Evolutionary conservation across 2,113 vertebrate genomes (phyloP), one percentile per base, ranked within the genome.

Genomic region (Epinephelus fuscoguttatus): DNA sequence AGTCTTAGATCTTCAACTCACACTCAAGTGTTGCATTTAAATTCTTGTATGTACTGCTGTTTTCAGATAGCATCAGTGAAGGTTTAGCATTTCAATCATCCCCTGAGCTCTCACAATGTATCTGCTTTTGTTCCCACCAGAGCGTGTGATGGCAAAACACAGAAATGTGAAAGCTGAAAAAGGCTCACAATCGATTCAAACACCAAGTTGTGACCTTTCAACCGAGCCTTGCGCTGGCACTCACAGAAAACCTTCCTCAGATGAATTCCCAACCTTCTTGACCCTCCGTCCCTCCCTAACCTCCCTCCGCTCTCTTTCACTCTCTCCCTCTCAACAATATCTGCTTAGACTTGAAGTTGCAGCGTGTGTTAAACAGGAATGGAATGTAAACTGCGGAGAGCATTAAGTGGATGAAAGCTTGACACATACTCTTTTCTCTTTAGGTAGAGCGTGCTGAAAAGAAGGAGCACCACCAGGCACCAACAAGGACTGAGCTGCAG

Each of bases 331-430:
- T 82, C 59, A 50, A 83, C 85, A 90, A 84, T 88, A 87, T 91
- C 83, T 91, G 78, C 90, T 87, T 74, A 45, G 86, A 90, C 71
- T 75, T 84, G 55, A 90, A 81, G 81, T 62, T 72, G 86, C 52
- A 50, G 60, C 40, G 6, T 70, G 82, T 80, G 56, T 45, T 80
- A 80, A 80, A 91, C 80, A 74, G 68, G 84, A 89, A 87, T 82
- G 88, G 84, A 94, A 92, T 90, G 90, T 82, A 91, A 91, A 89
- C 78, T 42, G 78, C 70, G 85, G 42, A 63, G 59, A 78, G 86
- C 53, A 84, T 82, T 75, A 92, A 80, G 85, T 68, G 78, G 79
- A 88, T 86, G 84, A 88, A 87, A 88, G 83, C 78, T 72, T 78
- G 70, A 89, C 80, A 88, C 61, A 59, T 70, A 40, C 30, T 72